Evolutionary conservation across 1,140 invertebrate genomes (phyloP), one percentile per base, ranked within the genome.

Genomic region (Calycopis cecrops): DNA sequence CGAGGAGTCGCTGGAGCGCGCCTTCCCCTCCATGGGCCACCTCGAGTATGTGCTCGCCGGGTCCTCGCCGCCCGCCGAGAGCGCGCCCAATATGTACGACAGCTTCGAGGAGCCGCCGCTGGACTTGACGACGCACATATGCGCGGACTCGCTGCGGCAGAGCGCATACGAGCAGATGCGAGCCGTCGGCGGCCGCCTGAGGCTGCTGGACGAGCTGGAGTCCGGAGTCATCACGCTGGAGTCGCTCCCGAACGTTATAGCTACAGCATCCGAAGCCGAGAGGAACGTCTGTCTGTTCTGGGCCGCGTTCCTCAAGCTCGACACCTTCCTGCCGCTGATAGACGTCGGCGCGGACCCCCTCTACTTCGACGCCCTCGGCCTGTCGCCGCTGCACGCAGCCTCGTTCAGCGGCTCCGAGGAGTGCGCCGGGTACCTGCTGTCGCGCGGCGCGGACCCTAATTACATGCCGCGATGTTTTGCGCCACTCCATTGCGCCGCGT

Each of bases 401-500:
- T 92, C 94, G 3, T 95, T 95, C 69, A 93, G 92, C 63, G 93
- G 94, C 11, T 94, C 91, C 62, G 71, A 92, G 33, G 90, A 91
- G n/a, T 92, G 93, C 37, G 90, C 93, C 10, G 90, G 89, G 53
- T 92, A 92, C 66, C 80, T 96, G 4, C 90, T 96, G 35, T 78
- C 89, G 17, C 88, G 91, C 60, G 92, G 92, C 1, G 90, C 91
- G 44, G 91, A 92, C 71, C 89, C 94, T 3, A 92, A 93, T 82
- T 84, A 90, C 17, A 88, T 89, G 60, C 89, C 90, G 55, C 92
- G 92, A 77, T 91, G 90, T 60, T 93, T 92, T 67, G 92, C 92
- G 0, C 93, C 94, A 0, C 89, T 95, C 56, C 94, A 96, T 79
- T 95, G 93, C 69, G 94, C 94, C 4, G 94, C 94, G 21, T 94